These are phyloP conservation scores for Delphinus delphis DNA, from an alignment of 2,113 vertebrate genomes.

Conservation along the genomic window DNA sequence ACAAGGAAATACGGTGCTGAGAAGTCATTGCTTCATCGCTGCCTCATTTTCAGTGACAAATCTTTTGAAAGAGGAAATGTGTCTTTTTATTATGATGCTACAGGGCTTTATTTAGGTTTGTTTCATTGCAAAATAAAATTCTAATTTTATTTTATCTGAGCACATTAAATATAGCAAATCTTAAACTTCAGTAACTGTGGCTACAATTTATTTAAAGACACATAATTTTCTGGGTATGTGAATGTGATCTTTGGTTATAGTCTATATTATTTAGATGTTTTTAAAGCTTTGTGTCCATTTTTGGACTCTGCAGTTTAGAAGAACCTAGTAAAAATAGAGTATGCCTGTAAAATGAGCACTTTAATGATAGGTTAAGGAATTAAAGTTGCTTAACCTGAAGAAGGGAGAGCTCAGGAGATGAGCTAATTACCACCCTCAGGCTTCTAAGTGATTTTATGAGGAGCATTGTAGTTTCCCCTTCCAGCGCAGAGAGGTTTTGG, in stretches of 20 bases:
- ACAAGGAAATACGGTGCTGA: background rate
- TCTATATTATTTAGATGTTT: background rate
- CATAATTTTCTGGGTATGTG: background rate
- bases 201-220: constrained; percentile 24
- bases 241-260: constrained; percentile 7
- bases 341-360: background rate
- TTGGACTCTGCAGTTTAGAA: background rate
- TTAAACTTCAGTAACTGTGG: constrained; percentile 37
- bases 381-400: constrained; percentile 36
- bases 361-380: constrained; percentile 34
- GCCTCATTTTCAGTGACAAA: background rate
- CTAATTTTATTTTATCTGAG: constrained; percentile 50
- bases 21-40: background rate
- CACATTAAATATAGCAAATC: constrained; percentile 27
- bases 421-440: background rate
- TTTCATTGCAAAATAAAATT: constrained; percentile 54
- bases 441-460: background rate
- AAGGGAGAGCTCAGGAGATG: background rate
- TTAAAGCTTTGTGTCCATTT: background rate
- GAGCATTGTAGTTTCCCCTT: background rate
- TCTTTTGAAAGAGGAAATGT: background rate
- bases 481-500: background rate
- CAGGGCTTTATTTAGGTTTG: constrained; percentile 12
- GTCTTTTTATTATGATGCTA: background rate
- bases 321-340: background rate